Base-by-base conservation (phyloP, 1,140 invertebrate species). In the Trichonephila clavipes region DNA sequence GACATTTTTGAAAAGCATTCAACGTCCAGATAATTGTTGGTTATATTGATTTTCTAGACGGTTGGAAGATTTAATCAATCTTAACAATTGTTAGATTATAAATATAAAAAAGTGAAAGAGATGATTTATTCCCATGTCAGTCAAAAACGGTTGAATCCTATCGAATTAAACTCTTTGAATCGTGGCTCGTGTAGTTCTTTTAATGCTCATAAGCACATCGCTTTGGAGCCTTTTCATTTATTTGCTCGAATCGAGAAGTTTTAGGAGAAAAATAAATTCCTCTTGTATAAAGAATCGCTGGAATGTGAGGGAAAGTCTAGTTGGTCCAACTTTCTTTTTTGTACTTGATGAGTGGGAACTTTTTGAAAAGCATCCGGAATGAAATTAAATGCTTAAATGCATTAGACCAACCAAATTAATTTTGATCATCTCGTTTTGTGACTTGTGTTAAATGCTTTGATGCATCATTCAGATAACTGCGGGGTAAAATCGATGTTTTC, bases 271-370 rank as follows among this genome's bases (percentile, higher is more conserved):
- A 77, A 77, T 77, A 77, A 77, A 77, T 77, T 77, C 72, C 72
- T 77, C 72, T 77, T 77, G 14, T 40, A 77, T 77, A 77, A 77
- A 77, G 72, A 77, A 77, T 77, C 28, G 34, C 34, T 34, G 72
- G 72, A 77, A 77, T 77, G 72, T 77, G 28, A 77, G 72, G 72
- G 34, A 40, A 77, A 77, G 72, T 77, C 72, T 77, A 34, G 72
- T 40, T 77, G 28, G 72, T 77, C 40, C 28, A 34, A 77, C 72
- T 77, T 77, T 77, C 28, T 77, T 77, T 77, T 77, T 77, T 77
- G 5, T 77, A 77, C 5, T 77, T 40, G 72, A 77, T 18, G 28
- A 28, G 4, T 77, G 28, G 34, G 24, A 34, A 28, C 72, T 77
- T 40, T 40, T 40, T 34, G 72, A 77, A 77, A 40, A 19, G 28